Conservation (phyloP, 2,113 vertebrate species). For the Echinops telfairi region DNA sequence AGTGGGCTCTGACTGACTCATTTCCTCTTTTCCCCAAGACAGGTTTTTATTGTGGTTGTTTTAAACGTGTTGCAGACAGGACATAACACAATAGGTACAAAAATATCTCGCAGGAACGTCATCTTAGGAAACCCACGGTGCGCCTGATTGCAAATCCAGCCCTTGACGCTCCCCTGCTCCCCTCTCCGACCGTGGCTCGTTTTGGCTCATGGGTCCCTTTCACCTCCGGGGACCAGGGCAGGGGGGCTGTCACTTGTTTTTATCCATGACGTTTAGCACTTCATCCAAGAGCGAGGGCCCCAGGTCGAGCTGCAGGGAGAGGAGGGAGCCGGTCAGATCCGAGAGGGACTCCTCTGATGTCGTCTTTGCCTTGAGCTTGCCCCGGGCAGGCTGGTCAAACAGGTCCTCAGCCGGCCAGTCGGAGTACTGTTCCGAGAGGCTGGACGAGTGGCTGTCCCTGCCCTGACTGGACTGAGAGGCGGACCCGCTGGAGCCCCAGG, state of each 20-base stretch:
- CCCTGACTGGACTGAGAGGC: constrained; percentile 87
- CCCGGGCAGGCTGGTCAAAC: constrained; percentile 89
- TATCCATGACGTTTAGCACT: constrained; percentile 98
- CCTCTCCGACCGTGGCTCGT: background rate
- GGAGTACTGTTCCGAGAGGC: constrained; percentile 90
- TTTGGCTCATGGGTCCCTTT: constrained; percentile 64
- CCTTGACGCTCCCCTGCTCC: constrained; percentile 45
- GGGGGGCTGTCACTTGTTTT: constrained; percentile 87
- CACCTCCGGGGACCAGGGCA: constrained; percentile 63
- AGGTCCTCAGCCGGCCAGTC: constrained; percentile 94
- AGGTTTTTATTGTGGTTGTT: background rate
- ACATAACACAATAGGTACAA: constrained; percentile 66
- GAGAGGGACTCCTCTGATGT: constrained; percentile 93
- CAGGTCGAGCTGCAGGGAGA: constrained; percentile 97
- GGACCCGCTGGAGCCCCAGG: constrained; percentile 87
- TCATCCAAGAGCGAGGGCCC: constrained; percentile 99
- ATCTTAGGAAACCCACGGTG: constrained; percentile 73
- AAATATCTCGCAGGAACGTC: constrained; percentile 75
- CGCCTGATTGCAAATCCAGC: constrained; percentile 1
- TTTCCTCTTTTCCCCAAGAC: constrained; percentile 63
- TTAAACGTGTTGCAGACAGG: constrained; percentile 68
- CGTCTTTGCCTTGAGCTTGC: constrained; percentile 91
- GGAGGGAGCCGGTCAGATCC: constrained; percentile 93
- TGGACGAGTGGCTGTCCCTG: constrained; percentile 90
- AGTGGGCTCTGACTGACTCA: constrained; percentile 53